phyloP scores from a whole-genome alignment of 1,140 invertebrate species.

The Leptopilina boulardi region DNA sequence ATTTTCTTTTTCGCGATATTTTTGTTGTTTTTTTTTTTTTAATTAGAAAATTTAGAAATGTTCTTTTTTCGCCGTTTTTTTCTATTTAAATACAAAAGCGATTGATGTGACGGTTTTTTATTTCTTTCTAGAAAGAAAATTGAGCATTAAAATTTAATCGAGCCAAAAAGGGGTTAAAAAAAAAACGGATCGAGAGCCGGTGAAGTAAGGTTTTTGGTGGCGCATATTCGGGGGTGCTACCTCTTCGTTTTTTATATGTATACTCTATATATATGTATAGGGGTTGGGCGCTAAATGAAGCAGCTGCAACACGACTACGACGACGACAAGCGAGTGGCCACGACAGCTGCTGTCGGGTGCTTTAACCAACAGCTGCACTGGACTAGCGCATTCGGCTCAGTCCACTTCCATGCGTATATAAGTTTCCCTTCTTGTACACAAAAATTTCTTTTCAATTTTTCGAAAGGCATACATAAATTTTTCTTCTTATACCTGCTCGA shows the following conservation, averaged over 20 bases:
- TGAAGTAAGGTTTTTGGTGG: constrained; percentile 26
- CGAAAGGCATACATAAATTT: constrained; percentile 21
- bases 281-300: constrained; percentile 59
- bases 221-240: constrained; percentile 60
- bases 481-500: constrained; percentile 12
- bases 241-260: constrained; percentile 38
- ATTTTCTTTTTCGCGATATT: too few species aligned
- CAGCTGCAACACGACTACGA: constrained; percentile 63
- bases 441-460: constrained; percentile 47
- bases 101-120: not conserved
- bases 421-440: constrained; percentile 49
- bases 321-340: constrained; percentile 53
- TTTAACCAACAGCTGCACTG: constrained; percentile 71
- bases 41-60: too few species aligned
- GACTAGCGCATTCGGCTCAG: constrained; percentile 53
- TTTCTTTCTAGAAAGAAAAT: too few species aligned
- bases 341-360: constrained; percentile 68
- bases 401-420: constrained; percentile 54
- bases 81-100: too few species aligned
- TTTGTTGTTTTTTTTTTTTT: too few species aligned
- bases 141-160: not conserved
- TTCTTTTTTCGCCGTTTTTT: too few species aligned
- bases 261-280: too few species aligned
- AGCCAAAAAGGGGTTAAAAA: constrained; percentile 16
- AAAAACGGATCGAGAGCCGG: too few species aligned